A percentile compares a stretch with the other conserved stretches of the same genome.
Conservation (phyloP, 1,140 invertebrate species). For the Armadillidium nasatum region DNA sequence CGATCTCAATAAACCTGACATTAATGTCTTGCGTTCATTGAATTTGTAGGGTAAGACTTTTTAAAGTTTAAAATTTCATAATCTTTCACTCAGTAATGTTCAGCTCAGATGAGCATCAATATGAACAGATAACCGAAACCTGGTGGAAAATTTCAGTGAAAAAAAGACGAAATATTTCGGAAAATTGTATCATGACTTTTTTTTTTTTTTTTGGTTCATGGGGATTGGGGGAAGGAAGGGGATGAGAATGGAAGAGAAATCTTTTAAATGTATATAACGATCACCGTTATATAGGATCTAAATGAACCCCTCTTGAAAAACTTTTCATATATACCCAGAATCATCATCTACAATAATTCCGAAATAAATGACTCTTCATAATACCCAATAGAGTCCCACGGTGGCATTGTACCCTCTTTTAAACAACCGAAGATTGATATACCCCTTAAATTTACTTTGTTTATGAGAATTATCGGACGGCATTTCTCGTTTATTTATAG, state of each 20-base stretch:
- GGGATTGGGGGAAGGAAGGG: too few species aligned
- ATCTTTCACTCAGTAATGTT: not conserved
- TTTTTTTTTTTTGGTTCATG: too few species aligned
- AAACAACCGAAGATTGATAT: not conserved
- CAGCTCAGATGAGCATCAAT: not conserved
- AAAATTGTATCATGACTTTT: not conserved
- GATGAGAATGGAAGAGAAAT: too few species aligned
- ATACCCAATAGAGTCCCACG: not conserved
- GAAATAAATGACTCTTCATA: not conserved
- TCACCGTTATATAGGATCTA: not conserved
- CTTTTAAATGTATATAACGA: not conserved
- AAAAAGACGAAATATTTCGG: not conserved
- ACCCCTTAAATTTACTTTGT: not conserved
- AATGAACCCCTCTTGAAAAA: not conserved
- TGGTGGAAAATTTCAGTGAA: not conserved
- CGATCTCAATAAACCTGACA: too few species aligned
- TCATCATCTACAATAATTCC: not conserved
- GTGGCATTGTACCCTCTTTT: not conserved
- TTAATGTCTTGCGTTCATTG: too few species aligned
- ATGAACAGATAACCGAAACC: not conserved
- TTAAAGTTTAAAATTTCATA: slow-evolving; percentile 1
- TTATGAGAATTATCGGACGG: not conserved
- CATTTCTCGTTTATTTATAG: not conserved
- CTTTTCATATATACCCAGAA: not conserved
- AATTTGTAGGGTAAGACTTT: too few species aligned